These are phyloP conservation scores for Drosophila suboccidentalis DNA, from an alignment of 2,888 invertebrate genomes.

Conservation along the genomic window DNA sequence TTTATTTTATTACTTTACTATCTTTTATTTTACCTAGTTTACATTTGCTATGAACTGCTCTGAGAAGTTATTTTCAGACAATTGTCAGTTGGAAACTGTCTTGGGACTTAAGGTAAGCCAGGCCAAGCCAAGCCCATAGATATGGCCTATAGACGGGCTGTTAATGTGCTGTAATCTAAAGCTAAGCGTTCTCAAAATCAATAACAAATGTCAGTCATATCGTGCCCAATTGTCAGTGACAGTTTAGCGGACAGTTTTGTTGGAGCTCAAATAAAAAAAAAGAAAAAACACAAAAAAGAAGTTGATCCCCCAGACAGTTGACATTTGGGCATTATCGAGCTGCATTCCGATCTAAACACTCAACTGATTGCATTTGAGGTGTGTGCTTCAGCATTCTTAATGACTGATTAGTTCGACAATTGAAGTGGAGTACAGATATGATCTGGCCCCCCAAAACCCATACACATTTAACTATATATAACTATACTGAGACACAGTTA, in stretches of 20 bases:
- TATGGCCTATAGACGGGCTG: conserved; percentile 28
- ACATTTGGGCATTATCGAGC: conserved; percentile 48
- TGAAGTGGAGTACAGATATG: conserved; percentile 17
- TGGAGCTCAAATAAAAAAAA: neutral
- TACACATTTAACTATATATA: neutral
- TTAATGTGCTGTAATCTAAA: conserved; percentile 74
- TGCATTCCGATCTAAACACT: conserved; percentile 36
- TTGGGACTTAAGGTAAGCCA: conserved; percentile 38
- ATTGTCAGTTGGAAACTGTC: conserved; percentile 18
- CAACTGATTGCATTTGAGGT: conserved; percentile 48
- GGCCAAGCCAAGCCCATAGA: conserved; percentile 32
- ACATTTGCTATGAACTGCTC: too few species aligned
- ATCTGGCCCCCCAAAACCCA: conserved; percentile 36
- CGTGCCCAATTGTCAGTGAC: conserved; percentile 69
- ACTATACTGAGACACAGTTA: conserved; percentile 1
- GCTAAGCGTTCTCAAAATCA: conserved; percentile 73
- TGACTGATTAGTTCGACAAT: conserved; percentile 51
- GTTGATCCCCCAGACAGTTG: conserved; percentile 59
- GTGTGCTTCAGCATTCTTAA: conserved; percentile 46
- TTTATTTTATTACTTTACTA: too few species aligned
- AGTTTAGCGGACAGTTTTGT: conserved; percentile 68
- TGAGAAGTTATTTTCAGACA: neutral
- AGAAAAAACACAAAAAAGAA: neutral
- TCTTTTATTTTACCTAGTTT: neutral
- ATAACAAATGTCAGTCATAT: conserved; percentile 73